Base-by-base conservation (phyloP, 1,140 invertebrate species). In the Lepidurus packardi region DNA sequence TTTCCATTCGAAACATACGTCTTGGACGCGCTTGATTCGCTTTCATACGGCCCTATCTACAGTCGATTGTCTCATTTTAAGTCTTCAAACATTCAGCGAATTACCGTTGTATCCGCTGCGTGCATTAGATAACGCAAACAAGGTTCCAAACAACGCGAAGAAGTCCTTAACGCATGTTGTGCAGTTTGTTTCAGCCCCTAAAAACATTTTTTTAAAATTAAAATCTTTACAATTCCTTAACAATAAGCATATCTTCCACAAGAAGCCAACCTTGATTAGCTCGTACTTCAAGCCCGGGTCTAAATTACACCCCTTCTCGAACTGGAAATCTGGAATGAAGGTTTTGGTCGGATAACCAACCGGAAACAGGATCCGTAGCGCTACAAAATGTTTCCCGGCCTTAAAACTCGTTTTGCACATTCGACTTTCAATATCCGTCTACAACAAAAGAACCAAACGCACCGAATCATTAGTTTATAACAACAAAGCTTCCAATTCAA, bases 131-230 rank as follows among this genome's bases (percentile, higher is more conserved):
- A 65, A n/a, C 78, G 76, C 53, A 77, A 41, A 41, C 76, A 77
- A 11, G 76, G 76, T 44, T 77, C 76, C 76, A 77, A 44, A n/a
- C 76, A 47, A 1, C 76, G 44, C 16, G 13, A 45, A 8, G 16
- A 13, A 16, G 16, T 45, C 42, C 43, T 77, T 11, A 77, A 25
- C 6, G 65, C 34, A 65, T 77, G 76, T 41, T 77, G 53, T n/a
- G 76, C 42, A 10, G 76, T 47, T 41, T 73, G 76, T 73, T 77
- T 41, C 76, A 65, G 73, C 16, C 34, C 44, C 74, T 43, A 34
- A 34, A 34, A 34, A 34, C 34, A 34, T 34, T 34, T 34, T 34
- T 34, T 1, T 47, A 25, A 25, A n/a, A 47, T 47, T 75, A 21
- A 47, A n/a, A 80, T 81, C 65, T 65, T 65, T 7, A 65, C 16